A percentile compares a stretch with the other conserved stretches of the same genome.
phyloP scores from a whole-genome alignment of 2,888 invertebrate genomes.

The Oscheius sp. region DNA sequence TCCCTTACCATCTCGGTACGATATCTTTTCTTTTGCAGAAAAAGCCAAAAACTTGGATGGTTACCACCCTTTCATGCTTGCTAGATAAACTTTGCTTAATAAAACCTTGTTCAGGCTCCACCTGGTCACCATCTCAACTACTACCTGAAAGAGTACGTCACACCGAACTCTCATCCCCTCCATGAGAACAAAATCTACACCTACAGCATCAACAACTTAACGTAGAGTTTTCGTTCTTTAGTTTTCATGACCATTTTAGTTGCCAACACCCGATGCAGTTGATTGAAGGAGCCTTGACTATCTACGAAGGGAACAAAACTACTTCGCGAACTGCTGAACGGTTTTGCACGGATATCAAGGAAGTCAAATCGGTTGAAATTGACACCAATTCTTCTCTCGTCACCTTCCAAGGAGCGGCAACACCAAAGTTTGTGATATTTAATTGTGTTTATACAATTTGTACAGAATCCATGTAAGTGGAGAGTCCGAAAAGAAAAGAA shows the following conservation, averaged over 20 bases:
- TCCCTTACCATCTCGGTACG: too few species aligned
- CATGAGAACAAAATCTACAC: neutral
- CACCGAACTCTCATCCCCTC: constrained; percentile 47
- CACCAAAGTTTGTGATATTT: neutral
- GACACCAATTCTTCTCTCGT: constrained; percentile 43
- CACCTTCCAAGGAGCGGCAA: constrained; percentile 59
- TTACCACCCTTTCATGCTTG: too few species aligned
- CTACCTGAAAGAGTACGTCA: constrained; percentile 50
- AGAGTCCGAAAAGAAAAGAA: constrained; percentile 36
- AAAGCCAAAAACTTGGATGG: too few species aligned
- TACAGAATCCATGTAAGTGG: constrained; percentile 41
- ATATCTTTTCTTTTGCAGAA: too few species aligned
- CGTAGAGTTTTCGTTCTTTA: neutral
- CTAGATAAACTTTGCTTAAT: neutral
- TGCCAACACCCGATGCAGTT: constrained; percentile 33
- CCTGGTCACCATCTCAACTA: constrained; percentile 58
- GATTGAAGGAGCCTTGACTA: constrained; percentile 29
- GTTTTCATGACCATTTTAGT: neutral
- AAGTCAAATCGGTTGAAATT: constrained; percentile 12
- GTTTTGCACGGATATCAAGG: constrained; percentile 41
- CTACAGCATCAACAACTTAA: constrained; percentile 8
- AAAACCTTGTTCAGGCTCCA: constrained; percentile 42
- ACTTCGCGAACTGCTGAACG: constrained; percentile 4
- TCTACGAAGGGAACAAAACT: constrained; percentile 2
- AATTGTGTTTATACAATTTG: neutral